These are phyloP conservation scores for Eupithecia pulchellata DNA, from an alignment of 2,888 invertebrate species.

Conservation along the genomic window DNA sequence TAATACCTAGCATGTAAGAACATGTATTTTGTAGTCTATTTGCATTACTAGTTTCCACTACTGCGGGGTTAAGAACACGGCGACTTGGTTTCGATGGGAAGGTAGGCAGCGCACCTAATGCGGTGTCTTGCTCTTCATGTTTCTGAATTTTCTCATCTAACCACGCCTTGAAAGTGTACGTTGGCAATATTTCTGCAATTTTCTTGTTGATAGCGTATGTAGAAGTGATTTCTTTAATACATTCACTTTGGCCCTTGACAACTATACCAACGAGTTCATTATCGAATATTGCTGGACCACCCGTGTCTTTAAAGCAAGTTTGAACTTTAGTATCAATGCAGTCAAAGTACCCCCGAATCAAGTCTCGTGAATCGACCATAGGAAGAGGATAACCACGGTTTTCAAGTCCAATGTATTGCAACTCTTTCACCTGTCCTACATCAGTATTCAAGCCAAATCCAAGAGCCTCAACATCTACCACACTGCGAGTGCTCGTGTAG, in stretches of 20 bases:
- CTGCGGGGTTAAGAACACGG: constrained; percentile 5
- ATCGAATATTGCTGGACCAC: constrained; percentile 70
- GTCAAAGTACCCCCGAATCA: constrained; percentile 61
- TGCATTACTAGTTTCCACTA: background rate
- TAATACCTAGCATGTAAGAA: constrained; percentile 17
- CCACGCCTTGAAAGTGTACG: constrained; percentile 72
- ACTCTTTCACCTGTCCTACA: constrained; percentile 59
- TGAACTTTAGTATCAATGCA: constrained; percentile 74
- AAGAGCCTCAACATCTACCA: constrained; percentile 66
- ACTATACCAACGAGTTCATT: constrained; percentile 74
- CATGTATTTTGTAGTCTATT: constrained; percentile 2
- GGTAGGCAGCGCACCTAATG: constrained; percentile 47
- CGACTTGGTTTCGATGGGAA: constrained; percentile 61
- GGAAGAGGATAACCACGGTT: constrained; percentile 47
- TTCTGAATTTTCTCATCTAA: constrained; percentile 70
- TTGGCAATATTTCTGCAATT: constrained; percentile 66
- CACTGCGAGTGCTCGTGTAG: constrained; percentile 54
- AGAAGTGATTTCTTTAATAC: constrained; percentile 68
- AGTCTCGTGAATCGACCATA: constrained; percentile 30
- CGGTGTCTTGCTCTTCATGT: constrained; percentile 60
- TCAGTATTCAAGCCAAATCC: constrained; percentile 77
- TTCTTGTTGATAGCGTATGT: constrained; percentile 68
- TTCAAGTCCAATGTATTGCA: constrained; percentile 74
- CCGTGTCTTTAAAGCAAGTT: constrained; percentile 74
- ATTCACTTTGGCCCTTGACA: constrained; percentile 64